Conservation (phyloP, 2,888 invertebrate species). For the Trilocha varians region DNA sequence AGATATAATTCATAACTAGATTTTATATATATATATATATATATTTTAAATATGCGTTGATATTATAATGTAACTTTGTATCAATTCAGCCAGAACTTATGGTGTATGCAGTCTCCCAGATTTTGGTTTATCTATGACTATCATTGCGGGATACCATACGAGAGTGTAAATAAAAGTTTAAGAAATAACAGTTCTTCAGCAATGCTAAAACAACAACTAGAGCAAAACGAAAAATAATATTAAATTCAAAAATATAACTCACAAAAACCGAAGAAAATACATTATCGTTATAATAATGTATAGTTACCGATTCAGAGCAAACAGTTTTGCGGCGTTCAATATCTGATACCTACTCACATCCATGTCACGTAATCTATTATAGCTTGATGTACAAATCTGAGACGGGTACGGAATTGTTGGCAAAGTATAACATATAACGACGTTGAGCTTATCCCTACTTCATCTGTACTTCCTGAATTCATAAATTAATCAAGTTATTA, state of each 20-base stretch:
- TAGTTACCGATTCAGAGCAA: conserved; percentile 15
- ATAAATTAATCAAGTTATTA: neutral
- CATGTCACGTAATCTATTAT: conserved; percentile 24
- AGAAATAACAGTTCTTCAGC: too few species aligned
- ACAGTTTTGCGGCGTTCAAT: conserved; percentile 22
- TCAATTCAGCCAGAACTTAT: too few species aligned
- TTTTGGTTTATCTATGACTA: too few species aligned
- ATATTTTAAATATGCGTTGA: too few species aligned
- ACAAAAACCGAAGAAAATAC: conserved; percentile 12
- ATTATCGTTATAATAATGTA: conserved; percentile 6
- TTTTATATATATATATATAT: too few species aligned
- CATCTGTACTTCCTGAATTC: neutral
- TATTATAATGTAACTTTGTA: too few species aligned
- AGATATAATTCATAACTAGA: too few species aligned
- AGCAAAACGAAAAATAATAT: neutral
- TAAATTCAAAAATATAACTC: neutral
- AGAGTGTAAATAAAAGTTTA: too few species aligned
- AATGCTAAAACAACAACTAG: too few species aligned
- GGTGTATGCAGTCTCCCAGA: too few species aligned
- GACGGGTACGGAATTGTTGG: conserved; percentile 18
- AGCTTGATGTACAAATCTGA: conserved; percentile 18
- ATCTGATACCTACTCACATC: conserved; percentile 17
- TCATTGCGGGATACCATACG: too few species aligned
- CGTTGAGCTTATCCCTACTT: neutral
- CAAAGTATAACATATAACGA: conserved; percentile 18